Percentiles rank a stretch among this genome's conserved stretches.
phyloP scores from a whole-genome alignment of 2,888 invertebrate species.

The Epirrhoe alternata region DNA sequence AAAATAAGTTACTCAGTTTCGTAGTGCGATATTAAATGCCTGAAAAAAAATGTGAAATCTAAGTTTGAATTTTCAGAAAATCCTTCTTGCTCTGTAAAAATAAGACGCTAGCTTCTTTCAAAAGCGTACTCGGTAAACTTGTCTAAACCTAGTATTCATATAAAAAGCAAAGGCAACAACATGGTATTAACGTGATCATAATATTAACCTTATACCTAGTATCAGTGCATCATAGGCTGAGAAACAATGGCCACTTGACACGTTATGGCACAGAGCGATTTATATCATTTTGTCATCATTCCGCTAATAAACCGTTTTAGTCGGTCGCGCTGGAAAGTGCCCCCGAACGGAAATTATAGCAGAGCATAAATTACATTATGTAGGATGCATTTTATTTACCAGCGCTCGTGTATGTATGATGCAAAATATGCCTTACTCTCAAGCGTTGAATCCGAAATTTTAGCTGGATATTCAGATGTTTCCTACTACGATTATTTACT shows the following conservation, averaged over 20 bases:
- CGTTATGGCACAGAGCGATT: constrained; percentile 29
- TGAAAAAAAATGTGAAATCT: too few relatives aligned
- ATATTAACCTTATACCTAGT: constrained; percentile 19
- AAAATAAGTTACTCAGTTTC: too few relatives aligned
- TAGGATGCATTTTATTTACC: neutral
- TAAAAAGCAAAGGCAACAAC: constrained; percentile 42
- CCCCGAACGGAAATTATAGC: constrained; percentile 10
- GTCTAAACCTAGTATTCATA: too few relatives aligned
- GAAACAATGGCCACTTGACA: constrained; percentile 35
- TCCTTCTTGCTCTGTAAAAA: too few relatives aligned
- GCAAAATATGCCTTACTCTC: neutral
- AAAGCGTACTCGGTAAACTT: too few relatives aligned
- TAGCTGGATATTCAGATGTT: too few relatives aligned
- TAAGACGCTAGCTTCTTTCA: too few relatives aligned
- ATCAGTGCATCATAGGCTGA: constrained; percentile 1
- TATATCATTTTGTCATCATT: constrained; percentile 29
- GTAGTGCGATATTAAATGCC: too few relatives aligned
- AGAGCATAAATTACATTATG: neutral
- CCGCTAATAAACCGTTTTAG: constrained; percentile 26
- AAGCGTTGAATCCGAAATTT: too few relatives aligned
- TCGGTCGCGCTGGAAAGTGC: constrained; percentile 8
- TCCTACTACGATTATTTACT: too few relatives aligned
- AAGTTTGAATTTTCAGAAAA: too few relatives aligned
- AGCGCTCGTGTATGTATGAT: neutral
- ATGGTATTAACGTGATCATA: constrained; percentile 42